Base-by-base conservation (phyloP, 2,797 vertebrate species). In the Numenius phaeopus region DNA sequence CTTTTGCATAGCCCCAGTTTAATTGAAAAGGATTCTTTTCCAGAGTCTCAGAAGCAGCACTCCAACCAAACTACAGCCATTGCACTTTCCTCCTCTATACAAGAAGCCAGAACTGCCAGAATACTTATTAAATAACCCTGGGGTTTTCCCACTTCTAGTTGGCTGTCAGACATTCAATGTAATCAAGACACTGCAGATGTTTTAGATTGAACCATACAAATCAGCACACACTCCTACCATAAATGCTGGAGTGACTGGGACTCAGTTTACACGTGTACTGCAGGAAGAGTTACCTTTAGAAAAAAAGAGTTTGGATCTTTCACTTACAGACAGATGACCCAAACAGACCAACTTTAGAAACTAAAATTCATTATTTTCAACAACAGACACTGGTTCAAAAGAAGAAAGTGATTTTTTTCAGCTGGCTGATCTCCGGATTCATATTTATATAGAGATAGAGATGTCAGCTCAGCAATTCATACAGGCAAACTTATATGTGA, bases 161-260 rank as follows among this genome's bases (percentile, higher is more conserved):
- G 9, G 30, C 30, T 54, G 32, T 34, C 11, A 7, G 57, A 55
- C 2, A 0, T 37, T 57, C 24, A 80, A 3, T 17, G 24, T 5
- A 73, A 54, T 7, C 34, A 58, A 77, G 32, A 39, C 30, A 69
- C 42, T 7, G 50, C 17, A 82, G 24, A 82, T 1, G 4, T 39
- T 91, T 89, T 40, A 76, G 30, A 44, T 3, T 50, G 30, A 55
- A 52, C 50, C 27, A 30, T 5, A 30, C 4, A 55, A 73, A 85
- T 32, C 55, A 59, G 55, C 39, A 61, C 57, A 49, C 0, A 0
- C 10, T 70, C 10, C 50, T 49, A 2, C 12, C 15, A 40, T 3
- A 23, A 32, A 2, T 4, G 5, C 5, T 46, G 42, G 44, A 71
- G 42, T 10, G 16, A 37, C 40, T 46, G 52, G 26, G 29, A 55